Evolutionary conservation across 2,797 vertebrate genomes (phyloP).

Genomic region (Pteropus rufus): DNA sequence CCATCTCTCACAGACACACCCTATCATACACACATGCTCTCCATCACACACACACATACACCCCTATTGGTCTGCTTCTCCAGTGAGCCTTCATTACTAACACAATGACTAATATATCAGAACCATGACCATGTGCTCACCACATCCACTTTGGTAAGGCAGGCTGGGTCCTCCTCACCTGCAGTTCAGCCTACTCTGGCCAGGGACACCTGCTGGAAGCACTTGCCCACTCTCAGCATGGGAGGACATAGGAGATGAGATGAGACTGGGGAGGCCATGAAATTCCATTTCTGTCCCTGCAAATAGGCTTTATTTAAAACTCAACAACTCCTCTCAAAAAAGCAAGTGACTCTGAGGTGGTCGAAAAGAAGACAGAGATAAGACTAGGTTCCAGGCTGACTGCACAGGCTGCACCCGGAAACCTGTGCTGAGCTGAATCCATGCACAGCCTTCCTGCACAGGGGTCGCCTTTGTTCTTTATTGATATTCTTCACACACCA

Average conservation of each 20-base stretch:
- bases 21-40: not conserved
- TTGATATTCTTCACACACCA: not conserved
- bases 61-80: not conserved
- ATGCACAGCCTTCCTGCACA: not conserved
- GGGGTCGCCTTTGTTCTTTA: too few species aligned
- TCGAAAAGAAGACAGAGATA: not conserved
- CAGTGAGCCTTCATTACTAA: not conserved
- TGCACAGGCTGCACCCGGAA: not conserved
- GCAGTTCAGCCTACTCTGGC: not conserved
- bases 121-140: not conserved
- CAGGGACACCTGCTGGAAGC: too few species aligned
- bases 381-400: not conserved
- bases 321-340: not conserved
- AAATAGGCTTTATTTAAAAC: not conserved
- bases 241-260: not conserved
- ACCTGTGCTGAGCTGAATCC: not conserved
- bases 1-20: not conserved
- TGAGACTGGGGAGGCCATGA: too few species aligned
- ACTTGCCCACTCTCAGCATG: not conserved
- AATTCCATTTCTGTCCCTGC: too few species aligned
- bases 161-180: too few species aligned
- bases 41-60: not conserved
- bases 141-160: rapidly evolving
- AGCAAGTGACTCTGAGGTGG: not conserved
- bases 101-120: rapidly evolving